phyloP scores from a whole-genome alignment of 2,797 vertebrate genomes.

The Heterohyrax brucei region DNA sequence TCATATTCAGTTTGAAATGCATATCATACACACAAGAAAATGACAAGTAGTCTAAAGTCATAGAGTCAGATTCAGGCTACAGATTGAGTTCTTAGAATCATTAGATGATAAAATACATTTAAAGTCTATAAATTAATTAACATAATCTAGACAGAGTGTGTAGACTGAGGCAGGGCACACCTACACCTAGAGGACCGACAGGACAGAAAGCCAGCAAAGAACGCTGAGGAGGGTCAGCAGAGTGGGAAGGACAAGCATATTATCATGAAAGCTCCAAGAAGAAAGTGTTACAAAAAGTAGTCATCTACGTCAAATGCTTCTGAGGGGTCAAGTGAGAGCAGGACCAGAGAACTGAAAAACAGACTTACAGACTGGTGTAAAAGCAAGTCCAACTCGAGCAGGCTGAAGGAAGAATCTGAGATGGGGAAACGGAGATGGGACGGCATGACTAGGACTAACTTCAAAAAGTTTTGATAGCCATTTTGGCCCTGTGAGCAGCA shows the following conservation, averaged over 20 bases:
- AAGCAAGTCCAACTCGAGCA: background rate
- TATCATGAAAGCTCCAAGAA: accelerated
- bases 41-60: background rate
- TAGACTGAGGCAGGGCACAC: background rate
- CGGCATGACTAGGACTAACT: background rate
- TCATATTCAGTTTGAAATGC: background rate
- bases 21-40: background rate
- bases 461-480: background rate
- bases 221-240: background rate
- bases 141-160: background rate
- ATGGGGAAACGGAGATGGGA: background rate
- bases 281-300: background rate
- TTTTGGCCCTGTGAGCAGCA: background rate
- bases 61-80: background rate
- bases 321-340: background rate
- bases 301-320: background rate
- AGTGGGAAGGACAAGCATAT: background rate
- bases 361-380: background rate
- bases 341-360: background rate
- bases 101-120: background rate
- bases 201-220: background rate
- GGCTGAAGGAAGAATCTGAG: background rate
- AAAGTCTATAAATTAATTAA: background rate
- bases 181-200: background rate
- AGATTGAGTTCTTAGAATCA: background rate